Conservation (phyloP, 2,888 invertebrate species). For the Limnephilus lunatus region DNA sequence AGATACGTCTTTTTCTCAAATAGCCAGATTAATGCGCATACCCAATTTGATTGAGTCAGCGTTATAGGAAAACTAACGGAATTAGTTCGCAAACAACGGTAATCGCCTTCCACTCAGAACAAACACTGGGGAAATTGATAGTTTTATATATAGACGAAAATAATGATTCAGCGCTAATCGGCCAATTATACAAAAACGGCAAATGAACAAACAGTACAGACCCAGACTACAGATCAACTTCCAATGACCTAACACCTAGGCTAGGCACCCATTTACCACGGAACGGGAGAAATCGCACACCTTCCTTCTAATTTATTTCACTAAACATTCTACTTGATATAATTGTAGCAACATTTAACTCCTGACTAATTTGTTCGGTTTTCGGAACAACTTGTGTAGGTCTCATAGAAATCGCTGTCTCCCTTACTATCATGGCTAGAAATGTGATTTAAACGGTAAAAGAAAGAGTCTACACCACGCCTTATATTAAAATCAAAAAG, state of each 20-base stretch:
- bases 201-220: conserved; percentile 8
- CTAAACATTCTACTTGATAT: not conserved
- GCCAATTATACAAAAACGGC: conserved; percentile 15
- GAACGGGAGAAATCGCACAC: not conserved
- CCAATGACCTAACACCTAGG: too few relatives aligned
- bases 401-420: too few relatives aligned
- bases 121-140: conserved; percentile 29
- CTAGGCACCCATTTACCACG: not conserved
- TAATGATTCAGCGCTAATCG: conserved; percentile 27
- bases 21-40: conserved; percentile 7
- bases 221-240: not conserved
- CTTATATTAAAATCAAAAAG: too few relatives aligned
- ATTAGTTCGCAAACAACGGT: not conserved
- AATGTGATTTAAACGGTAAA: too few relatives aligned
- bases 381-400: too few relatives aligned
- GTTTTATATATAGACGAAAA: conserved; percentile 15
- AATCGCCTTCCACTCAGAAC: not conserved
- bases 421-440: too few relatives aligned
- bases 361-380: too few relatives aligned
- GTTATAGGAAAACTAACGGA: not conserved
- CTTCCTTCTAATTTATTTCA: not conserved
- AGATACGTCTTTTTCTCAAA: not conserved
- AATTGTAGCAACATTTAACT: too few relatives aligned
- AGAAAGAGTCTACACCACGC: too few relatives aligned
- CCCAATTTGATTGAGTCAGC: conserved; percentile 21